Conservation (phyloP, 2,113 vertebrate genomes). For the Proteles cristata region DNA sequence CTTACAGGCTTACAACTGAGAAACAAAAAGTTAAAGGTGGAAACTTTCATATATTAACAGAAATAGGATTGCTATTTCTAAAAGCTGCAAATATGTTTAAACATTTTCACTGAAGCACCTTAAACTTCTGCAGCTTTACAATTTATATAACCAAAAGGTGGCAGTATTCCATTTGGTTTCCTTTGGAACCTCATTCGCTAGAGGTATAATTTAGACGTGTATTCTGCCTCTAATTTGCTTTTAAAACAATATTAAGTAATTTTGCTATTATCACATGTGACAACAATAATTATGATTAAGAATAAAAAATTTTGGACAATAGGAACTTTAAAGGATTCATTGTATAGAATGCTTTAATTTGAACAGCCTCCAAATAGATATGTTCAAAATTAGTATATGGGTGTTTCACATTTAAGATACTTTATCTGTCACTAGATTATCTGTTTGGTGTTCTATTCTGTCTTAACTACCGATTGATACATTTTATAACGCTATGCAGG, state of each 20-base stretch:
- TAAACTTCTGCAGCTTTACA: neutral
- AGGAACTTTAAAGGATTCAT: neutral
- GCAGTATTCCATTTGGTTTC: slow-evolving; percentile 65
- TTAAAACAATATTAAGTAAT: slow-evolving; percentile 42
- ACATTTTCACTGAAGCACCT: neutral
- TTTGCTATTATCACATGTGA: neutral
- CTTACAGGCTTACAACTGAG: neutral
- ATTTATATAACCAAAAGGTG: slow-evolving; percentile 58
- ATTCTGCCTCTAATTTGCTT: neutral
- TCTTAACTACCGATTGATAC: neutral
- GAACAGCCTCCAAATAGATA: neutral
- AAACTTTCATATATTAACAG: neutral
- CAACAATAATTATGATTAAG: neutral
- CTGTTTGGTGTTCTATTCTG: neutral
- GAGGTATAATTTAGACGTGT: neutral
- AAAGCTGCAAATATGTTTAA: neutral
- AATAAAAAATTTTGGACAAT: fast-evolving
- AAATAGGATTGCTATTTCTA: neutral
- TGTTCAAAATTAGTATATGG: neutral
- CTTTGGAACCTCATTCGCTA: neutral
- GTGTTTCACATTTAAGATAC: neutral
- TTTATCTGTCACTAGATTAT: neutral
- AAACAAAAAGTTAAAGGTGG: neutral
- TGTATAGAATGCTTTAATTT: neutral
- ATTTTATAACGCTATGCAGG: neutral